phyloP scores from a whole-genome alignment of 2,888 invertebrate genomes.

The Halocaridina rubra region DNA sequence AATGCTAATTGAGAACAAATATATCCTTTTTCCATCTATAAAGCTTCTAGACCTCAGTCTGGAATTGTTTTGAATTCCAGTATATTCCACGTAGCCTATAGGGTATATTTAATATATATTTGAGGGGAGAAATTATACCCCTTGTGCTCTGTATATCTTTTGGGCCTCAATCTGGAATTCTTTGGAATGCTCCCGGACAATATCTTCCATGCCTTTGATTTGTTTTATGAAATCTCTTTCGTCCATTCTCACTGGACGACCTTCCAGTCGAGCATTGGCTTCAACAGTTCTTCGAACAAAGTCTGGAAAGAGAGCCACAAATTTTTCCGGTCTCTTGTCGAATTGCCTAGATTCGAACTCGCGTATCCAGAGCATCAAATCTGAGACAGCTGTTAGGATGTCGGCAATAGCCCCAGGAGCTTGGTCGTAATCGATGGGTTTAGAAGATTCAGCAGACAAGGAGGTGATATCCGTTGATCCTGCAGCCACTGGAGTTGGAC shows the following conservation, averaged over 20 bases:
- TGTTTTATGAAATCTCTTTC: background rate
- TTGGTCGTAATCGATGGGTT: background rate
- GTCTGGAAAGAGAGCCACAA: background rate
- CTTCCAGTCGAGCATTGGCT: background rate
- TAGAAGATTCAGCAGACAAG: too few species aligned
- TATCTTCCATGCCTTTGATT: background rate
- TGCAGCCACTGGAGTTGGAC: too few species aligned
- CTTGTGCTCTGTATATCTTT: too few species aligned
- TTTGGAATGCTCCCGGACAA: background rate
- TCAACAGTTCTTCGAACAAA: background rate
- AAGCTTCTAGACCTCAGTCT: too few species aligned
- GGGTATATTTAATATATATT: too few species aligned
- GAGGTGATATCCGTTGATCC: too few species aligned
- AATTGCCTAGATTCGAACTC: background rate
- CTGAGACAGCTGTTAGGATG: background rate
- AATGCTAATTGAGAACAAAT: too few species aligned
- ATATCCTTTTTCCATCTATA: too few species aligned
- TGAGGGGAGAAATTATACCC: too few species aligned
- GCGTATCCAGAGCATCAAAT: background rate
- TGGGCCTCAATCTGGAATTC: background rate
- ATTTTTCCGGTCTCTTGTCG: background rate
- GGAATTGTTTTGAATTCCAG: too few species aligned
- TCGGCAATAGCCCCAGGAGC: background rate
- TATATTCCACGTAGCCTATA: too few species aligned
- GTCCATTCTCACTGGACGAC: background rate